Evolutionary conservation across 2,113 vertebrate species (phyloP).

Genomic region (Lagenorhynchus albirostris): DNA sequence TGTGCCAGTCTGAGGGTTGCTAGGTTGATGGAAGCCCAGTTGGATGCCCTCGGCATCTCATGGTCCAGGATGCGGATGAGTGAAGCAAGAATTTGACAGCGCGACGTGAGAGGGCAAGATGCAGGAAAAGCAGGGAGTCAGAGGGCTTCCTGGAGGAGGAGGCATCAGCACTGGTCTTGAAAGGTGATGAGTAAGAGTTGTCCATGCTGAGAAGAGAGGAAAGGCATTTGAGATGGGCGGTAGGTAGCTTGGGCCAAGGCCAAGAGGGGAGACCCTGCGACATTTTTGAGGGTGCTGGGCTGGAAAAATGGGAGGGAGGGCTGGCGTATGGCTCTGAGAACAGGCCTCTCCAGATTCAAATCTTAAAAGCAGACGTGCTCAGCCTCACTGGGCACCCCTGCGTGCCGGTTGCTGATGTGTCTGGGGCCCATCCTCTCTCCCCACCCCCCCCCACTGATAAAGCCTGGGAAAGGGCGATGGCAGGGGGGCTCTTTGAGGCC

Average conservation of each 20-base stretch:
- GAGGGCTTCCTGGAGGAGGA: slow-evolving; percentile 19
- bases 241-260: not conserved
- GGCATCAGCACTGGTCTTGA: not conserved
- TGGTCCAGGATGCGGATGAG: not conserved
- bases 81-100: not conserved
- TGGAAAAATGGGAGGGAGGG: too few species aligned
- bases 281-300: not conserved
- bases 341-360: not conserved
- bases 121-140: not conserved
- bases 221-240: not conserved
- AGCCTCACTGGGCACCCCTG: not conserved
- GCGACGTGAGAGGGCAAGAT: fast-evolving
- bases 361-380: not conserved
- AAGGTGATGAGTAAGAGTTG: too few species aligned
- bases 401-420: not conserved
- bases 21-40: fast-evolving
- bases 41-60: not conserved
- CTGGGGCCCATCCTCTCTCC: not conserved
- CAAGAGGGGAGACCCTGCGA: not conserved
- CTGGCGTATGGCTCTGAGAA: not conserved
- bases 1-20: not conserved
- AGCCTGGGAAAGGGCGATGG: not conserved
- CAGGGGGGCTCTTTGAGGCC: not conserved
- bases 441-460: not conserved
- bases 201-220: not conserved